These are phyloP conservation scores for Branchipolynoe longqiensis DNA, from an alignment of 2,888 invertebrate species.

Conservation along the genomic window DNA sequence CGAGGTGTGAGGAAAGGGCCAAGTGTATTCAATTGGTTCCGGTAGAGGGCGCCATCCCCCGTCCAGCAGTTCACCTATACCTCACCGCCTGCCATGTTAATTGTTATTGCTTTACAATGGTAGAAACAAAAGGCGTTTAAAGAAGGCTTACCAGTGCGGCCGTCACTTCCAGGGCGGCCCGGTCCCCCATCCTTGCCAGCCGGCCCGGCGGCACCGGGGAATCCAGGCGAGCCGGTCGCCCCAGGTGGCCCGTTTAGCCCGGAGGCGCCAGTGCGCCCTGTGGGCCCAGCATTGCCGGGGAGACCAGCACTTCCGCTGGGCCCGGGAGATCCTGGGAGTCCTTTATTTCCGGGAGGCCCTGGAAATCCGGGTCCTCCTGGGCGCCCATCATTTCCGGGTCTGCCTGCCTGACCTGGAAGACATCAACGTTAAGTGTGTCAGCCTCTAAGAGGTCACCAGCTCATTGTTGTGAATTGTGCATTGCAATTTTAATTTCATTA, in stretches of 20 bases:
- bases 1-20: too few relatives aligned
- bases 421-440: too few relatives aligned
- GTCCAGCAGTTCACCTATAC: too few relatives aligned
- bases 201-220: constrained; percentile 30
- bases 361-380: constrained; percentile 57
- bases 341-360: constrained; percentile 59
- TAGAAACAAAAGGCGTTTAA: too few relatives aligned
- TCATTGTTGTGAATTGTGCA: too few relatives aligned
- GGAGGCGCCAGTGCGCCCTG: constrained; percentile 49
- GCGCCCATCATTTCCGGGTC: constrained; percentile 4
- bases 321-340: not conserved
- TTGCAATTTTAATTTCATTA: too few relatives aligned
- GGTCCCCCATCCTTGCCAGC: constrained; percentile 39
- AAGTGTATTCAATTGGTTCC: too few relatives aligned
- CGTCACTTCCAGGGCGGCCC: not conserved
- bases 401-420: constrained; percentile 49
- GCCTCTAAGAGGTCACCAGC: too few relatives aligned
- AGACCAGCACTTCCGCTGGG: constrained; percentile 32
- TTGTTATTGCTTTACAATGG: too few relatives aligned
- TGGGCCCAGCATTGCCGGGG: constrained; percentile 47
- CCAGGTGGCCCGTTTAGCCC: constrained; percentile 44
- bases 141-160: not conserved
- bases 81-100: too few relatives aligned
- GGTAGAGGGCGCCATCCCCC: too few relatives aligned
- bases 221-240: constrained; percentile 42